phyloP scores from a whole-genome alignment of 2,888 invertebrate genomes.

The Drosophila stalkeri region DNA sequence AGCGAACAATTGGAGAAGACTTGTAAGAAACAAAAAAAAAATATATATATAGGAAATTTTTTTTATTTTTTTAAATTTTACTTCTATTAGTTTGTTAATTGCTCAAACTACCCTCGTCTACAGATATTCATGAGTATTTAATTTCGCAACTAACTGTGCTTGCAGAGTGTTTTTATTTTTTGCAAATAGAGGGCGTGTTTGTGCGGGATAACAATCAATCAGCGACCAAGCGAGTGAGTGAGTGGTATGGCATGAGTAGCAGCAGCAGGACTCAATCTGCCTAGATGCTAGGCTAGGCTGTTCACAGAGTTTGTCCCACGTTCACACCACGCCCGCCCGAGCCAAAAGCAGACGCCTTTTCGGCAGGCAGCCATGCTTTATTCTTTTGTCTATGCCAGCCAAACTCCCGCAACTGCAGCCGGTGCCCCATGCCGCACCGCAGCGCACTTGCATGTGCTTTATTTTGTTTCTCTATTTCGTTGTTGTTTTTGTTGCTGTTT shows the following conservation, averaged over 20 bases:
- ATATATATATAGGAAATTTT: not conserved
- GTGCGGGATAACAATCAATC: slow-evolving; percentile 70
- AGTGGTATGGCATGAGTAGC: slow-evolving; percentile 26
- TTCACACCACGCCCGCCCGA: slow-evolving; percentile 64
- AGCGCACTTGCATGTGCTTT: slow-evolving; percentile 36
- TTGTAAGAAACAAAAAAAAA: not conserved
- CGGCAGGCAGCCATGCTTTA: slow-evolving; percentile 66
- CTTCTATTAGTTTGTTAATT: not conserved
- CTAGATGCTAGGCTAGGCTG: not conserved
- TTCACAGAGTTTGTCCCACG: slow-evolving; percentile 50
- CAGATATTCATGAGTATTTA: slow-evolving; percentile 1
- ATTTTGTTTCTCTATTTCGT: not conserved
- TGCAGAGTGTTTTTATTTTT: not conserved
- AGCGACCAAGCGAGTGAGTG: slow-evolving; percentile 42
- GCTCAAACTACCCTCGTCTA: not conserved
- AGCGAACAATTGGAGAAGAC: not conserved
- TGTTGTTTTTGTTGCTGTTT: slow-evolving; percentile 12
- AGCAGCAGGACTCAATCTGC: slow-evolving; percentile 29
- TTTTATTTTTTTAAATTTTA: not conserved
- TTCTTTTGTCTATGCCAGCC: slow-evolving; percentile 51
- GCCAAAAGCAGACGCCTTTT: slow-evolving; percentile 46
- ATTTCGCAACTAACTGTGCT: slow-evolving; percentile 7
- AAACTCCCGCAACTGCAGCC: slow-evolving; percentile 1
- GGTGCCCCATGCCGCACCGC: not conserved
- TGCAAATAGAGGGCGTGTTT: slow-evolving; percentile 14